Evolutionary conservation across 2,113 vertebrate genomes (phyloP), one percentile per base, ranked within the genome.

Genomic region (Passer montanus): DNA sequence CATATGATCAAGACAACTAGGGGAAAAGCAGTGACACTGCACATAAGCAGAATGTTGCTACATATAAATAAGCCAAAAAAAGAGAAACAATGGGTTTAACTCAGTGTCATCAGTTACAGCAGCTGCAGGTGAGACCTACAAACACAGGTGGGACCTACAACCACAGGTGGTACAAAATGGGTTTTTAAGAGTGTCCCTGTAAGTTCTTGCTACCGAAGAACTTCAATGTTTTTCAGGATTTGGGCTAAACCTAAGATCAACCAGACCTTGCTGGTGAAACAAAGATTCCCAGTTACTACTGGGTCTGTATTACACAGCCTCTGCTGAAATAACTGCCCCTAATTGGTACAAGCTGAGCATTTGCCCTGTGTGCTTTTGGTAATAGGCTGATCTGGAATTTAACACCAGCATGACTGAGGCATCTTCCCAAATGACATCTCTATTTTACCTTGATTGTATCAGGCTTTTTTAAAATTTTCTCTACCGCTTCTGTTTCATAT

Each of bases 1-100:
- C 80, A 31, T 72, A 64, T 63, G 93, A 96, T 90, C 73, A 68
- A 77, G 90, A 93, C 85, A 72, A 93, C 83, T 35, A 73, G 68
- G 80, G 59, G 75, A 67, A 90, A 94, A 92, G 83, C 64, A 78
- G 79, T 60, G 69, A 90, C 79, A 85, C 41, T 80, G 76, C 15
- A 6, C 43, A 46, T 59, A 86, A 88, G 72, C 56, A 68, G 74
- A 89, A n/a, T 3, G 14, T 24, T 72, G 15, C 43, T 72, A 92
- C 64, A 43, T 24, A 16, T 93, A 95, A 96, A 84, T 74, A 96
- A 93, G 11, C 19, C 30, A 28, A 56, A 53, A 64, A 85, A 53
- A 12, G 31, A 3, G 22, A 72, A 91, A 92, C 73, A 89, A 92
- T 70, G n/a, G 30, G 8, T 76, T 94, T 70, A 76, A 12, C 28